phyloP scores from a whole-genome alignment of 92 coral and sea anemone species.

The Bergia sp. region DNA sequence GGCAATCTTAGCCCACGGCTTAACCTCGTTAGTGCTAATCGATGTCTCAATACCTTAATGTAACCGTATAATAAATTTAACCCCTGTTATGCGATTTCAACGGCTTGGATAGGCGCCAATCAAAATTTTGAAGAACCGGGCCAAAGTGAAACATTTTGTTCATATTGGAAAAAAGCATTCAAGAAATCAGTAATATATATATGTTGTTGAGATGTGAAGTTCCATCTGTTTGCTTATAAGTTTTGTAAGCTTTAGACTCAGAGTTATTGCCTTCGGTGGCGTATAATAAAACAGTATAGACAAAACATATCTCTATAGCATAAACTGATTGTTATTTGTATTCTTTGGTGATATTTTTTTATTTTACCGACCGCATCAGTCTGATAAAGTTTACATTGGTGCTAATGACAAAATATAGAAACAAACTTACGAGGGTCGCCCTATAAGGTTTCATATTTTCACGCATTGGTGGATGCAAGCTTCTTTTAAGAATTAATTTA shows the following conservation, averaged over 20 bases:
- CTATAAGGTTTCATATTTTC: neutral
- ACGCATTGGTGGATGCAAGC: neutral
- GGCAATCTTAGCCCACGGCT: neutral
- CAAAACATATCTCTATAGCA: neutral
- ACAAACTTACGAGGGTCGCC: neutral
- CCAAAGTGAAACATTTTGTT: neutral
- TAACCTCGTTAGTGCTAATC: neutral
- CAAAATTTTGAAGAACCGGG: neutral
- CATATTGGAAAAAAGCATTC: neutral
- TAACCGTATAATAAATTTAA: neutral
- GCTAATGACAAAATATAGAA: no score
- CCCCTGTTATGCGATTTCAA: neutral
- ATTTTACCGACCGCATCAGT: neutral
- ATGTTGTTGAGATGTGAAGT: neutral
- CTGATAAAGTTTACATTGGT: neutral
- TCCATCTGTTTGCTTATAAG: neutral
- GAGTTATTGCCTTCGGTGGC: neutral
- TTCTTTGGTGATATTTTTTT: neutral
- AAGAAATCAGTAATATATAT: neutral
- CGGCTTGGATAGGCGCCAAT: neutral
- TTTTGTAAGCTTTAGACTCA: neutral
- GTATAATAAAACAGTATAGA: neutral
- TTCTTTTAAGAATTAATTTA: no score
- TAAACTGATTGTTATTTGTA: neutral
- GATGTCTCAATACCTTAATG: neutral